Base-by-base conservation (phyloP, 2,797 vertebrate species). In the Pygocentrus nattereri region DNA sequence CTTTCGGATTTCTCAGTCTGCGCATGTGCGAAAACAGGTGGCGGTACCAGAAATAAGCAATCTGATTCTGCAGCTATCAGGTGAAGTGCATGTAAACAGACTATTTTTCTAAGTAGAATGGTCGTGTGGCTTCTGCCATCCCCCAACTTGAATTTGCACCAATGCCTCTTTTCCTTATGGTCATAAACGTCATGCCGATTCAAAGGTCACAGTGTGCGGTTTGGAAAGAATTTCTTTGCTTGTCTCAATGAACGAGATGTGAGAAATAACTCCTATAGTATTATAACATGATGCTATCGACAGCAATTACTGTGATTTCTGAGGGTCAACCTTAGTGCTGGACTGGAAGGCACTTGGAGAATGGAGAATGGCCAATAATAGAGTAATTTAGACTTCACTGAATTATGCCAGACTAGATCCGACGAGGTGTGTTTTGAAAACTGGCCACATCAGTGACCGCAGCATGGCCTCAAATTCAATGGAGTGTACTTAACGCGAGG, bases 381-480 rank as follows among this genome's bases (percentile, higher is more conserved):
- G 65, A 65, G 65, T 62, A 41, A 81, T 81, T 76, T 52, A 52
- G 52, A 38, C 21, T 59, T 27, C 31, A 25, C 21, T 44, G 34
- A 41, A 58, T 41, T 58, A 59, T 27, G 72, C 31, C 12, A 74
- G 54, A 59, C 13, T 16, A 18, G 34, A n/a, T 74, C 54, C 30
- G 13, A 1, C 4, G 38, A 74, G 15, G 31, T 59, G 31, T 25
- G 72, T 59, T 59, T 58, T 31, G 71, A 70, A 69, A 79, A 59
- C 81, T 68, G 41, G 50, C 59, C 70, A 68, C 38, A 82, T 84
- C 62, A 13, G 23, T 74, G 70, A 71, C 82, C 69, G 52, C 72
- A 65, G 65, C 34, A 25, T 41, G 78, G 80, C 80, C 83, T 83
- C 78, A 74, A 76, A 84, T 78, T 78, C 81, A 79, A 25, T 69